Percentiles rank a stretch among this genome's conserved stretches.
Evolutionary conservation across 2,888 invertebrate species (phyloP).

Genomic region (Lottia scabra): DNA sequence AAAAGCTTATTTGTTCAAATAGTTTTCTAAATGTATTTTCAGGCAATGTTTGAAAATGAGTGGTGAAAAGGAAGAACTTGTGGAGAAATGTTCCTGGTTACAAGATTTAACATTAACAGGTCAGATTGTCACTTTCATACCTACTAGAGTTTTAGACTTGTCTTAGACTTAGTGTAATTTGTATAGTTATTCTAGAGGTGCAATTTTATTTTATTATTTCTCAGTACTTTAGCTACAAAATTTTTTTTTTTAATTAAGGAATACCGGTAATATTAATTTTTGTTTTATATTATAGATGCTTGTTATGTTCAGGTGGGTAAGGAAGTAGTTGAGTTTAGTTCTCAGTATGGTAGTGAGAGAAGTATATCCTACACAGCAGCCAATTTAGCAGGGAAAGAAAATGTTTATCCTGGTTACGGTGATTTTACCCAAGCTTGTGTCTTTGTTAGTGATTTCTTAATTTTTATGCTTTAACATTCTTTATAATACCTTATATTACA

Average conservation of each 20-base stretch:
- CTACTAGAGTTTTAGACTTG: no score
- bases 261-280: no score
- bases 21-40: no score
- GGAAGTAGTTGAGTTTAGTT: constrained; percentile 84
- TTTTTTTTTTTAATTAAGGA: no score
- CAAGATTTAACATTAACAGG: neutral
- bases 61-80: neutral
- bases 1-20: no score
- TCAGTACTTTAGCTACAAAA: no score
- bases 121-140: no score
- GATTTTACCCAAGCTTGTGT: constrained; percentile 92
- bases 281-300: neutral
- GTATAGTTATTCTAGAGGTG: no score
- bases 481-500: no score
- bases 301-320: constrained; percentile 61
- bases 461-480: no score
- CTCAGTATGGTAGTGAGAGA: constrained; percentile 89
- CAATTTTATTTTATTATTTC: no score
- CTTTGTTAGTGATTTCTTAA: constrained; percentile 77
- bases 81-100: neutral
- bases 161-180: no score
- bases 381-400: constrained; percentile 83
- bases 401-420: constrained; percentile 89
- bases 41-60: neutral
- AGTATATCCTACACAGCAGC: constrained; percentile 90